These are phyloP conservation scores for Lingula anatina DNA, from an alignment of 2,888 invertebrate genomes.

Conservation along the genomic window DNA sequence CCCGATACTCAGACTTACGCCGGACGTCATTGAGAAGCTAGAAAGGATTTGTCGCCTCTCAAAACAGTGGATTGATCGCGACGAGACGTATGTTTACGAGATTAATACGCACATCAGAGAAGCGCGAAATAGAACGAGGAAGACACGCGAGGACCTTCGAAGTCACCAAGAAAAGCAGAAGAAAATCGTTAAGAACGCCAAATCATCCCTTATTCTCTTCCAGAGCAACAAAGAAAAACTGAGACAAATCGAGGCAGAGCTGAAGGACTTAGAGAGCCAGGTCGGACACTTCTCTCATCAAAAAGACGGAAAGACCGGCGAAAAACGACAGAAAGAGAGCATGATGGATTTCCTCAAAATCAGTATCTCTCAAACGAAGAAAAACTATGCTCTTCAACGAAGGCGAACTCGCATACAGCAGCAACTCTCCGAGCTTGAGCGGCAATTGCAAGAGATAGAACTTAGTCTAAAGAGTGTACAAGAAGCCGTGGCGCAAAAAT, in stretches of 20 bases:
- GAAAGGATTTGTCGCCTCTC: conserved; percentile 27
- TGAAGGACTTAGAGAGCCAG: conserved; percentile 33
- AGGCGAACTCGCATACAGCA: conserved; percentile 34
- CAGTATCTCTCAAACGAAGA: conserved; percentile 42
- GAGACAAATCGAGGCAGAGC: conserved; percentile 31
- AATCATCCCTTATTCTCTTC: conserved; percentile 32
- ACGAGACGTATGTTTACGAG: conserved; percentile 43
- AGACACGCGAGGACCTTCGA: conserved; percentile 29
- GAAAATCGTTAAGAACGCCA: conserved; percentile 32
- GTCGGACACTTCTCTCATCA: conserved; percentile 25
- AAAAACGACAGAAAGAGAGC: conserved; percentile 42
- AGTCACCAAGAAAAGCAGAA: conserved; percentile 36
- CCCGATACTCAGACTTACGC: conserved; percentile 38
- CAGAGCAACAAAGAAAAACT: conserved; percentile 39
- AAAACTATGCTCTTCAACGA: conserved; percentile 41
- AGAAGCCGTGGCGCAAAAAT: conserved; percentile 29
- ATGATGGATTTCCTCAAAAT: conserved; percentile 47
- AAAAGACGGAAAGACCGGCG: conserved; percentile 26
- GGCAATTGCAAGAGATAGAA: conserved; percentile 26
- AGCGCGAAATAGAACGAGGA: conserved; percentile 27
- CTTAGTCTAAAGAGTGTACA: conserved; percentile 29
- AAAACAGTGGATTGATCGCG: conserved; percentile 38
- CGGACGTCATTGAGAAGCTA: conserved; percentile 38
- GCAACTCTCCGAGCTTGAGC: conserved; percentile 38
- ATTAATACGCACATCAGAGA: conserved; percentile 39